phyloP scores from a whole-genome alignment of 2,888 invertebrate genomes.

The Melanargia galathea region DNA sequence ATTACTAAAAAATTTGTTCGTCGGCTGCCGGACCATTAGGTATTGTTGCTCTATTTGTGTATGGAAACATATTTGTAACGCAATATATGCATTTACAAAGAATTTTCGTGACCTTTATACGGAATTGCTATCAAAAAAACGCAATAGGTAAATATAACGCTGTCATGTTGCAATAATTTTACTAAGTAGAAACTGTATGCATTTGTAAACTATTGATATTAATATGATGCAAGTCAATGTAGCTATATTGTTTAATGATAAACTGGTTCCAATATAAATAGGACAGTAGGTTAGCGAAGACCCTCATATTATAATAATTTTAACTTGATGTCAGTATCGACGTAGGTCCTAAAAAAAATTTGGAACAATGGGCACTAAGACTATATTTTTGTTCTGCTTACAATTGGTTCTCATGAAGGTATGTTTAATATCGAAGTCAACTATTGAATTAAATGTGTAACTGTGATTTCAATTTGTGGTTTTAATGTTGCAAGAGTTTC shows the following conservation, averaged over 20 bases:
- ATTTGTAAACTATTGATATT: conserved; percentile 3
- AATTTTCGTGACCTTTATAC: conserved; percentile 8
- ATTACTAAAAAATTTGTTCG: too few relatives aligned
- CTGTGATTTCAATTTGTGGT: not conserved
- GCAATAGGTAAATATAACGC: not conserved
- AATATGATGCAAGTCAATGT: conserved; percentile 33
- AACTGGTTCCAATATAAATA: conserved; percentile 41
- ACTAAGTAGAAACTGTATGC: conserved; percentile 5
- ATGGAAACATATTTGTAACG: not conserved
- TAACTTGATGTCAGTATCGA: conserved; percentile 18
- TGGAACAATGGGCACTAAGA: conserved; percentile 30
- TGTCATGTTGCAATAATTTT: conserved; percentile 2
- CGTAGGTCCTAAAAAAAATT: conserved; percentile 6
- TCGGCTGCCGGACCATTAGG: too few relatives aligned
- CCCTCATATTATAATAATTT: conserved; percentile 30
- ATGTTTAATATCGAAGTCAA: conserved; percentile 23
- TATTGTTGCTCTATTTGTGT: too few relatives aligned
- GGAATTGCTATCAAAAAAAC: not conserved
- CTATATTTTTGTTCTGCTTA: conserved; percentile 35
- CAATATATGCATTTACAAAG: not conserved
- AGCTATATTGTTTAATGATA: conserved; percentile 33
- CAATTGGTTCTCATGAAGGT: conserved; percentile 40
- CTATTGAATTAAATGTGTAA: too few relatives aligned
- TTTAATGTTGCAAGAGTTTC: not conserved
- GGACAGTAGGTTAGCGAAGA: conserved; percentile 41